These are phyloP conservation scores for Capitulum mitella DNA, from an alignment of 2,888 invertebrate species.

Conservation along the genomic window DNA sequence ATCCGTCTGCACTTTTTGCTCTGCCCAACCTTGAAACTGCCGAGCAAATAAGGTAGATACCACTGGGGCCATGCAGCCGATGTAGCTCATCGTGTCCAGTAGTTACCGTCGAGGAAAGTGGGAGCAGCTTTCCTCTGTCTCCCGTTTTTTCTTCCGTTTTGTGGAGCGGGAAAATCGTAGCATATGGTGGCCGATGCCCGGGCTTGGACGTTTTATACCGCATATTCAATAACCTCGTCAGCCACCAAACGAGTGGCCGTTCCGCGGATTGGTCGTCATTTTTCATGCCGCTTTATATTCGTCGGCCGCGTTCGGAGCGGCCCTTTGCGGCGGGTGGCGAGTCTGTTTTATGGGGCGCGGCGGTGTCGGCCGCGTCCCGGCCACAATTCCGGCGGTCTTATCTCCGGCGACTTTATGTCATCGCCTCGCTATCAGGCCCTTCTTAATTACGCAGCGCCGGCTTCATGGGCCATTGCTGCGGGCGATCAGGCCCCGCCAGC, in stretches of 20 bases:
- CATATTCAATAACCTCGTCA: slow-evolving; percentile 7
- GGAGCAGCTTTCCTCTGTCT: background rate
- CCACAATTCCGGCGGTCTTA: background rate
- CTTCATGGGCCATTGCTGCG: background rate
- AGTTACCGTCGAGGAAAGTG: background rate
- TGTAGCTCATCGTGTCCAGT: too few species aligned
- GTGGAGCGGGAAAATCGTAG: background rate
- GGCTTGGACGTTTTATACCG: background rate
- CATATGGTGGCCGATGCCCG: background rate
- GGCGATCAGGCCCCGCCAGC: background rate
- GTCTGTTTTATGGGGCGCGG: background rate
- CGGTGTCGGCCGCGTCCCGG: background rate
- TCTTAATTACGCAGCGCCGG: background rate
- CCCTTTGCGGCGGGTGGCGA: background rate
- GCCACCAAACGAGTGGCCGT: background rate
- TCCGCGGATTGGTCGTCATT: background rate
- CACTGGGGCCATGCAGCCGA: too few species aligned
- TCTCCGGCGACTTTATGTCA: slow-evolving; percentile 10
- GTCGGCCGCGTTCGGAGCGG: background rate
- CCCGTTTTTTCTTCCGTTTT: background rate
- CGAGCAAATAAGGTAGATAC: too few species aligned
- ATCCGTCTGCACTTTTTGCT: too few species aligned
- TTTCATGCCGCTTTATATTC: background rate
- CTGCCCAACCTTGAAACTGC: too few species aligned
- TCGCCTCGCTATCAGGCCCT: background rate